Evolutionary conservation across 2,113 vertebrate genomes (phyloP), one percentile per base, ranked within the genome.

Genomic region (Reinhardtius hippoglossoides): DNA sequence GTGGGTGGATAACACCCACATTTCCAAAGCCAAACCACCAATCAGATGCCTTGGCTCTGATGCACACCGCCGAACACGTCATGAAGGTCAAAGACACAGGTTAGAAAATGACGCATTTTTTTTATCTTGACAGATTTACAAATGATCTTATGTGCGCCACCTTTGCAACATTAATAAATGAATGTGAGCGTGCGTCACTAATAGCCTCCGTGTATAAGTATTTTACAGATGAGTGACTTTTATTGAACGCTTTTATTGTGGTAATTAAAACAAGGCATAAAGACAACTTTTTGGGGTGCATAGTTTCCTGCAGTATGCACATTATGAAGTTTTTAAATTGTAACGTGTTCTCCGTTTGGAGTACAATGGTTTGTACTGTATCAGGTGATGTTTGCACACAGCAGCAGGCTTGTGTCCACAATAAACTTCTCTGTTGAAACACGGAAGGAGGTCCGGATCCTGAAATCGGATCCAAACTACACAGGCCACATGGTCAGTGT

Each of bases 341-440:
- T 24, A 20, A 18, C 3, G 3, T n/a, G 8, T n/a, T 6, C 6
- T n/a, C 6, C 16, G n/a, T 20, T 2, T 54, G 4, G 46, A 40
- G 23, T 37, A 20, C 15, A 62, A 52, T 40, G 23, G 4, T 18
- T 31, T 50, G 60, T 18, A 40, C 10, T 58, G 23, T 5, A 23
- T 67, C 72, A 65, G 31, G 31, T 31, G 31, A 31, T 31, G 68
- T 77, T 54, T 58, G 42, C 56, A 59, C 59, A 24, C 24, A 71
- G 42, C 54, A 71, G 42, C 40, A 55, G 9, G 40, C 56, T 77
- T 81, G 76, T 85, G 46, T 85, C 24, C 75, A 85, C 68, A 82
- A 76, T 65, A 74, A 80, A 80, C 76, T 0, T 79, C 55, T 21
- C 37, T 0, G 9, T 2, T 56, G 40, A 23, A 37, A 56, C 16